Percentiles rank a stretch among this genome's conserved stretches.
Conservation (phyloP, 2,113 vertebrate genomes). For the Acanthisitta chloris region DNA sequence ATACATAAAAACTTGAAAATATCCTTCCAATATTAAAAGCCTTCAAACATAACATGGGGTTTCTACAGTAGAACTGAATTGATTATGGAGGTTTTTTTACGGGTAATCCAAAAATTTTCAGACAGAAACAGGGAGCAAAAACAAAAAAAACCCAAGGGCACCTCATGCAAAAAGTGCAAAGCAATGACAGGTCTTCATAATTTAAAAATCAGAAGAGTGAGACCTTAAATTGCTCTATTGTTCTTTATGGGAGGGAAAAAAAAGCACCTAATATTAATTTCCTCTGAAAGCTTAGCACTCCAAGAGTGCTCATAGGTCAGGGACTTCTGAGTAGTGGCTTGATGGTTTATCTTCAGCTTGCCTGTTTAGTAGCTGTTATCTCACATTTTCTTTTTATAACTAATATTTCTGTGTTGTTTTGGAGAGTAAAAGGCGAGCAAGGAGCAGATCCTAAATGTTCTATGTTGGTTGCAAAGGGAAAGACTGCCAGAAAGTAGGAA, state of each 20-base stretch:
- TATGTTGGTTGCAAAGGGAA: neutral
- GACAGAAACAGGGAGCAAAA: neutral
- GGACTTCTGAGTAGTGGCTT: neutral
- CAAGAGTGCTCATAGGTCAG: neutral
- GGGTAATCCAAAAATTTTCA: neutral
- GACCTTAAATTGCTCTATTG: neutral
- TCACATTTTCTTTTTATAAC: neutral
- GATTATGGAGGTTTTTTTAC: neutral
- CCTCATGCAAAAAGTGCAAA: neutral
- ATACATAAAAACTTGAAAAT: neutral
- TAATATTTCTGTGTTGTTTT: neutral
- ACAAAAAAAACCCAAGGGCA: neutral
- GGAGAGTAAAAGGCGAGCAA: neutral
- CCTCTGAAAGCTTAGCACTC: neutral
- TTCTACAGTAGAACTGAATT: neutral
- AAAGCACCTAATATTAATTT: neutral
- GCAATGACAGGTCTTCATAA: too few species aligned
- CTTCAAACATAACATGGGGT: neutral
- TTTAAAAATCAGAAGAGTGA: neutral
- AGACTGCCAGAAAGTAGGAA: neutral
- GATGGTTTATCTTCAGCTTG: neutral
- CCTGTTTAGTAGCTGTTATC: neutral
- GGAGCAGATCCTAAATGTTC: neutral
- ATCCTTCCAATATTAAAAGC: neutral
- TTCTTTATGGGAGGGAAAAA: neutral